A percentile compares a stretch with the other conserved stretches of the same genome.
phyloP scores from a whole-genome alignment of 2,113 vertebrate genomes.

The Athene cunicularia region DNA sequence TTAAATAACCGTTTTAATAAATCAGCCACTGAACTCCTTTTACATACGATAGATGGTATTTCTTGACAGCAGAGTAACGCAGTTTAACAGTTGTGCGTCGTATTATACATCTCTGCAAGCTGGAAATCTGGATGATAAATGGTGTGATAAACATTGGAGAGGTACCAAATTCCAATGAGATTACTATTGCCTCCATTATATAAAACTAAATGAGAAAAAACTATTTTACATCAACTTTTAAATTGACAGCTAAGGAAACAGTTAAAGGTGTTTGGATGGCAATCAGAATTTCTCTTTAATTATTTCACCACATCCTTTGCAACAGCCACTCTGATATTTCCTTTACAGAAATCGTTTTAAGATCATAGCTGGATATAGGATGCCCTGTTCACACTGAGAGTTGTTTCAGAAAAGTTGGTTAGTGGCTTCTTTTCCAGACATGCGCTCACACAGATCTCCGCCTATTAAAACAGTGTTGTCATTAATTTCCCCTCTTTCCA shows the following conservation, averaged over 20 bases:
- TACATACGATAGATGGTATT: neutral
- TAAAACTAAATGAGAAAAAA: neutral
- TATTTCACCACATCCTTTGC: neutral
- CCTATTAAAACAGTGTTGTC: neutral
- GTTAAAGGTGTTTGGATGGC: neutral
- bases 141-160: slow-evolving; percentile 39
- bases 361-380: neutral
- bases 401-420: neutral
- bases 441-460: neutral
- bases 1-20: neutral
- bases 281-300: neutral
- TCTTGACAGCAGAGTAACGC: neutral
- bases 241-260: neutral
- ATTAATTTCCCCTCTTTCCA: neutral
- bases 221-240: neutral
- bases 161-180: slow-evolving; percentile 34
- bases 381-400: rapidly evolving
- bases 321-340: neutral
- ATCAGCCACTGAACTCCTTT: neutral
- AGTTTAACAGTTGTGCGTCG: slow-evolving; percentile 34
- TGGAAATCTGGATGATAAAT: slow-evolving; percentile 34
- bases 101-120: neutral
- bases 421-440: neutral
- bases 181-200: neutral
- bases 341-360: neutral